Evolutionary conservation across 2,113 vertebrate species (phyloP), one percentile per base, ranked within the genome.

Genomic region (Chlamydotis undulata): DNA sequence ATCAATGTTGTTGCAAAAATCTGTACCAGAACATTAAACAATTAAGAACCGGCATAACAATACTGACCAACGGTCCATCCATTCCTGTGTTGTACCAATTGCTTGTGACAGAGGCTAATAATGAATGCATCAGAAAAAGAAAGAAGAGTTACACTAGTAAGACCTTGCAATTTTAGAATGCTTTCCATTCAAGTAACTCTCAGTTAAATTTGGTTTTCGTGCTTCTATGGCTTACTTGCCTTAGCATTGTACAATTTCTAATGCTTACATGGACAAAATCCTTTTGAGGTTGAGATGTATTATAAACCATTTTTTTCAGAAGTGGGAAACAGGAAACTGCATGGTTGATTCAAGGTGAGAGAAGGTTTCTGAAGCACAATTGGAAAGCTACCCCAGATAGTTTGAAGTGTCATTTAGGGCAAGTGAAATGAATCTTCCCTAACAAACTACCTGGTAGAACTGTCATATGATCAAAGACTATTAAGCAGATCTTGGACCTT

Each of bases 21-120:
- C 90, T 84, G 64, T 65, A 95, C 31, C 49, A 84, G 76, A 94
- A 92, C 94, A 76, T 93, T 92, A 94, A 96, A 92, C 52, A 83
- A 90, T 94, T 96, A 91, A 74, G 75, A 96, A 37, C 26, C 60
- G 45, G 80, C 23, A n/a, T 64, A 95, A 81, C 22, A 75, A 70
- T 83, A 86, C 64, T 82, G 88, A 93, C 92, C 95, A 89, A 43
- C 29, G 19, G 60, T 57, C 43, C 64, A n/a, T 88, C 83, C 65
- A 53, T 35, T 82, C n/a, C 19, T 49, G 21, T 41, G 26, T 22
- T 94, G 53, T 57, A 93, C 31, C 90, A 87, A 93, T 92, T 89
- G 79, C 28, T 93, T 90, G 17, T 93, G 95, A 82, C 76, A 95
- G 68, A 71, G 56, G 64, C 73, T 79, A 75, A 70, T 87, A 71